phyloP scores from a whole-genome alignment of 2,888 invertebrate species.

The Eupithecia abbreviata region DNA sequence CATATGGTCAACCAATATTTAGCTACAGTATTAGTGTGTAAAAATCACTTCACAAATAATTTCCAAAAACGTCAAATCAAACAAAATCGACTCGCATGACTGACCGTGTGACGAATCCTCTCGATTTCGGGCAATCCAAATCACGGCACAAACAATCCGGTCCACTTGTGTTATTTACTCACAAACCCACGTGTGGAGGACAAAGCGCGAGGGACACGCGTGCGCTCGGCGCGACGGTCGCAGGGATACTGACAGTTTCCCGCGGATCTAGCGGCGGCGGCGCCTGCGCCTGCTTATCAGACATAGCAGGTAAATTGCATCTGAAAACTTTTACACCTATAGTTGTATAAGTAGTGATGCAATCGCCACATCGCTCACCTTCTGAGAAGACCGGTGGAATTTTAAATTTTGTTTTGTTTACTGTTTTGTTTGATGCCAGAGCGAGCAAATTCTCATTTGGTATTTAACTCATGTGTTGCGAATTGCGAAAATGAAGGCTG shows the following conservation, averaged over 20 bases:
- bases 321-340: conserved; percentile 56
- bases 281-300: conserved; percentile 67
- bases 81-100: conserved; percentile 61
- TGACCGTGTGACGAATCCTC: conserved; percentile 54
- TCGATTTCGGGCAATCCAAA: conserved; percentile 65
- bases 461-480: conserved; percentile 24
- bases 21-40: neutral
- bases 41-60: neutral
- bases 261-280: conserved; percentile 39
- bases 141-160: conserved; percentile 54
- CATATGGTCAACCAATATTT: neutral
- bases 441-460: conserved; percentile 17
- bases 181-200: conserved; percentile 69
- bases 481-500: conserved; percentile 25
- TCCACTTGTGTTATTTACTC: conserved; percentile 69
- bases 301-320: conserved; percentile 70
- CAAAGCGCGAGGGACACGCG: conserved; percentile 52
- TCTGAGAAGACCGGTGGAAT: conserved; percentile 53
- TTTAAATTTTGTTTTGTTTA: conserved; percentile 49
- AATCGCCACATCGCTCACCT: conserved; percentile 49
- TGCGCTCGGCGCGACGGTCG: conserved; percentile 58
- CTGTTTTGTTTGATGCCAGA: conserved; percentile 33
- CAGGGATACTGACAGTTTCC: conserved; percentile 63
- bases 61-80: conserved; percentile 49
- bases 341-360: conserved; percentile 51